A percentile compares a stretch with the other conserved stretches of the same genome.
Conservation (phyloP, 53 echinoderm and acorn worm genomes). For the Astropecten irregularis region DNA sequence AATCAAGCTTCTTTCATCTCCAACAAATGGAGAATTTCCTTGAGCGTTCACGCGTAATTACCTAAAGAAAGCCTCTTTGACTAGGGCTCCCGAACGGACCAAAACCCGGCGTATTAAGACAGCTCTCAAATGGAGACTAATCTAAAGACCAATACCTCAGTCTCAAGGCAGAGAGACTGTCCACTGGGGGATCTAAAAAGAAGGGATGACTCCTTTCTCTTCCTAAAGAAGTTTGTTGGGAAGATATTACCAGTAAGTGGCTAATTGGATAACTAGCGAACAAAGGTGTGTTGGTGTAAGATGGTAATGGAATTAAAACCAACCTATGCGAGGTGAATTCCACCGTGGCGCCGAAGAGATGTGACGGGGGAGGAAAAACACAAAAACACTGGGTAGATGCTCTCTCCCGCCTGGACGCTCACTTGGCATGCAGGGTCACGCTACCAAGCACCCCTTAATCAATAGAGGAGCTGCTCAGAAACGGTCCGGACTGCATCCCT, state of each 20-base stretch:
- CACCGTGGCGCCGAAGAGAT: constrained; percentile 26
- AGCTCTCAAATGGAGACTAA: too few species aligned
- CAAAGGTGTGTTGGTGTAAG: constrained; percentile 61
- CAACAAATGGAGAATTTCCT: constrained; percentile 28
- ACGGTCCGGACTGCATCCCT: constrained; percentile 36
- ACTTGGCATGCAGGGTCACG: constrained; percentile 45
- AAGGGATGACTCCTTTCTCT: too few species aligned
- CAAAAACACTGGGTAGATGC: neutral
- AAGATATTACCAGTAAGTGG: constrained; percentile 72
- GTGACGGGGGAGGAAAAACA: too few species aligned
- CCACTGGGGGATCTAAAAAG: neutral
- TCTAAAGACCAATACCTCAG: neutral
- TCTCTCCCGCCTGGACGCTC: constrained; percentile 4
- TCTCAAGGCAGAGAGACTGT: neutral
- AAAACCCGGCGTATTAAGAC: neutral
- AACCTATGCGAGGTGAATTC: constrained; percentile 37
- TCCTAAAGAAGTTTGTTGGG: constrained; percentile 18
- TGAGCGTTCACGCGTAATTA: constrained; percentile 67
- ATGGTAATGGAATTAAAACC: constrained; percentile 55
- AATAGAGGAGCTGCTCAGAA: constrained; percentile 26
- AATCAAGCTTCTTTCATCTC: constrained; percentile 15
- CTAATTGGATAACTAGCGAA: constrained; percentile 90
- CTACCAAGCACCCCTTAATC: neutral
- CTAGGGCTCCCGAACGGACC: constrained; percentile 23
- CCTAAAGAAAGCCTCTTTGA: constrained; percentile 48